Percentiles rank a stretch among this genome's conserved stretches.
Conservation (phyloP, 2,113 vertebrate species). For the Cacatua alba region DNA sequence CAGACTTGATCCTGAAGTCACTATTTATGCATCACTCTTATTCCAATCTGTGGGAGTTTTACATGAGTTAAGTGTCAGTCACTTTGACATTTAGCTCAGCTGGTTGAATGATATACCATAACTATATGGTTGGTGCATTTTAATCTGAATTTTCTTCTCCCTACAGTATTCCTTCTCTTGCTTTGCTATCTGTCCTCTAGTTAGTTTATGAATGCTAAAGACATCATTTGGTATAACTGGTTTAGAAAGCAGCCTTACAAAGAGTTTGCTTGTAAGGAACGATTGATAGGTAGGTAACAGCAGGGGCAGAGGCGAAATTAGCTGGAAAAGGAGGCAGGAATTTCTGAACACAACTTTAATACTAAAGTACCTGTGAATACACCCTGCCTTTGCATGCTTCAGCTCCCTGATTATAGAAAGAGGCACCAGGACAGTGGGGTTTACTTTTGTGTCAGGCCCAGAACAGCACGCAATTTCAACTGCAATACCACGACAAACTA, state of each 20-base stretch:
- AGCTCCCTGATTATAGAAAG: neutral
- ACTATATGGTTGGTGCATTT: conserved; percentile 1
- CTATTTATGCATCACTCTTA: conserved; percentile 30
- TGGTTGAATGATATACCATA: conserved; percentile 32
- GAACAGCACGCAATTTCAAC: neutral
- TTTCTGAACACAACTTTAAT: neutral
- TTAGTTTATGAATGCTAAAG: neutral
- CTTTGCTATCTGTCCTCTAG: neutral
- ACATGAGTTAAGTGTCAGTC: conserved; percentile 68
- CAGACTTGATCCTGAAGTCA: conserved; percentile 64
- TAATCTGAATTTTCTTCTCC: neutral
- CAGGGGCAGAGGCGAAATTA: neutral
- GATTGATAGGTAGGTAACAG: neutral
- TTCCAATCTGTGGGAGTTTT: conserved; percentile 61
- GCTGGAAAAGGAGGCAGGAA: neutral
- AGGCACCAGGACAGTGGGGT: neutral
- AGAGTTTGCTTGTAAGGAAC: neutral
- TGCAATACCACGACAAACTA: neutral
- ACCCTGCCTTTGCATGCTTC: neutral
- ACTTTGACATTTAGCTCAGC: conserved; percentile 70
- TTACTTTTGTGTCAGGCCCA: neutral
- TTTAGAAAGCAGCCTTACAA: neutral
- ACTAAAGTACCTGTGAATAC: neutral
- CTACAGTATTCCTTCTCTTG: neutral
- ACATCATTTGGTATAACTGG: neutral